Base-by-base conservation (phyloP, 1,140 invertebrate genomes). In the Bombus confusus region DNA sequence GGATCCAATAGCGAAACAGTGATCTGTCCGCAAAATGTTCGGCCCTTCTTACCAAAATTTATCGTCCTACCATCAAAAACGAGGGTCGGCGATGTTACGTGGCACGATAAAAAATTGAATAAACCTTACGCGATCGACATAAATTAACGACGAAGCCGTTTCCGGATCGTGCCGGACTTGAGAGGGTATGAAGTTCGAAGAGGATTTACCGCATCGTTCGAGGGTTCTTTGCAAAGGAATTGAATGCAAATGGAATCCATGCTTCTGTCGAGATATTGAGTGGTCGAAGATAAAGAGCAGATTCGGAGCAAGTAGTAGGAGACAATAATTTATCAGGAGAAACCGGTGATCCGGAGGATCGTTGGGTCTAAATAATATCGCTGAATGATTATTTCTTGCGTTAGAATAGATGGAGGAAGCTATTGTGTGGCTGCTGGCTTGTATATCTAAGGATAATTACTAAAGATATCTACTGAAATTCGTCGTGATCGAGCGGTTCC, bases 21-120 rank as follows among this genome's bases (percentile, higher is more conserved):
- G n/a, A 78, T 66, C 39, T n/a, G 6, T 22, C 47, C 47, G 47
- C 47, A 22, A 52, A 52, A 52, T 52, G 18, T 52, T 22, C 47
- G 39, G 15, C 52, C 52, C 52, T n/a, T 81, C n/a, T 71, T 12
- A 2, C 34, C 12, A n/a, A 31, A 34, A 81, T 81, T 81, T 81
- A 81, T 62, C 52, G 28, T 10, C 47, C 22, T 62, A 10, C 37
- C 28, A 43, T 25, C 66, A 47, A 57, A 72, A 72, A 31, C 31
- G 64, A 52, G 41, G 64, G 64, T 31, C 77, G 31, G 22, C 64
- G 64, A 22, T 34, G 34, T 80, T 71, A 52, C 78, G 31, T 18
- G 31, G 13, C 25, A 37, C 78, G 4, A 80, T 57, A 52, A 71
- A 80, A 71, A 71, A 71, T 71, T 57, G 66, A 39, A 71, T 34